Evolutionary conservation across 2,888 invertebrate species (phyloP), one percentile per base, ranked within the genome.

Genomic region (Drosophila paranaensis): DNA sequence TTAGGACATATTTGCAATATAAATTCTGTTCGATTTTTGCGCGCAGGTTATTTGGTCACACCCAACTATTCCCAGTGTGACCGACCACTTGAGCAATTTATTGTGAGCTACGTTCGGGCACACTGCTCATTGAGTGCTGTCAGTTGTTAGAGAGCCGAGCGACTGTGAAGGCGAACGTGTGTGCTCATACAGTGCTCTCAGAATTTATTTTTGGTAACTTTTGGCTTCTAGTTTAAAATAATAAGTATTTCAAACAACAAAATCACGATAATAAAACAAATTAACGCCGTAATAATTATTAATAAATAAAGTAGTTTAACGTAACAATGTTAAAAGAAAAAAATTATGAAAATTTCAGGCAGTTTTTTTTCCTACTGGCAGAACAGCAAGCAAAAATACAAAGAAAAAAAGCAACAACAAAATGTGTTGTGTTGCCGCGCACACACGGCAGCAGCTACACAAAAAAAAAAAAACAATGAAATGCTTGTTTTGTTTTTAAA

Each of bases 131-230:
- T 74, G 53, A 57, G 40, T 46, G 62, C 74, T 60, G 77, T 77
- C 74, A 77, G 77, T 77, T 77, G 77, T 77, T 77, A 77, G 76
- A 80, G 79, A 79, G 81, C 81, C 81, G 79, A 81, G 79, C 81
- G 81, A 79, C 79, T 78, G 81, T 82, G 80, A 85, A 88, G 88
- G 82, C 83, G 88, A 85, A 82, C 83, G 83, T 88, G 83, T 88
- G 83, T 88, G 88, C 88, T 83, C 82, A 80, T 68, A 82, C 82
- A 79, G 83, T 88, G 88, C 83, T 83, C 82, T 83, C 82, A 81
- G 86, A 88, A 88, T 81, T 77, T 84, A 87, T 84, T 87, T 85
- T 88, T 84, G 83, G 88, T 88, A 82, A 84, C 74, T 82, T 72
- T 74, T 78, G 69, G 65, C 74, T 85, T 68, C 74, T 83, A 80